Percentiles rank a stretch among this genome's conserved stretches.
These are phyloP conservation scores for Cydia amplana DNA, from an alignment of 1,140 invertebrate genomes.

Conservation along the genomic window DNA sequence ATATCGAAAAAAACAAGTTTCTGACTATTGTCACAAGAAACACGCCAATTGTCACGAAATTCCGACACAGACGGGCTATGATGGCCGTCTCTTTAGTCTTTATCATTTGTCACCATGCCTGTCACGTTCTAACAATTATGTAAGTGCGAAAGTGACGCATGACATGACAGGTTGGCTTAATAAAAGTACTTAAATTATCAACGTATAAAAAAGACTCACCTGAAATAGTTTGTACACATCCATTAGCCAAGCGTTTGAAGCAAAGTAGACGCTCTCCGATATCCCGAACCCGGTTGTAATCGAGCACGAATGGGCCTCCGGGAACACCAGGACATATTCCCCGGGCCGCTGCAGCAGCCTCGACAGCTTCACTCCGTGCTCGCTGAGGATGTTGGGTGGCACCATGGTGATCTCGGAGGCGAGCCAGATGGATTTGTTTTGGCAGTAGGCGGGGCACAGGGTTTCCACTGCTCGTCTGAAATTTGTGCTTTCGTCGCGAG, in stretches of 20 bases:
- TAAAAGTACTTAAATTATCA: too few relatives aligned
- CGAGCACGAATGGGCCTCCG: conserved; percentile 93
- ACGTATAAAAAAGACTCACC: conserved; percentile 71
- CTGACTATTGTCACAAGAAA: too few relatives aligned
- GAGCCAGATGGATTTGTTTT: conserved; percentile 92
- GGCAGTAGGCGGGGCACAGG: conserved; percentile 90
- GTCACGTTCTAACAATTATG: too few relatives aligned
- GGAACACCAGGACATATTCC: conserved; percentile 95
- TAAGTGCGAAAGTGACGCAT: too few relatives aligned
- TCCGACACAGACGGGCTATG: too few relatives aligned
- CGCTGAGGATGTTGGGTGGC: conserved; percentile 89
- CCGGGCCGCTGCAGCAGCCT: conserved; percentile 92
- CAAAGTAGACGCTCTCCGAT: conserved; percentile 96
- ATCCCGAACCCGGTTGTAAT: conserved; percentile 94
- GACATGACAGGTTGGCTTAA: too few relatives aligned
- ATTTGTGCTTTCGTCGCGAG: conserved; percentile 86
- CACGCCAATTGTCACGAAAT: too few relatives aligned
- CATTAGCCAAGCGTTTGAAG: conserved; percentile 89
- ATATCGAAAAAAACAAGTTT: too few relatives aligned
- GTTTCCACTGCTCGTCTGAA: conserved; percentile 87
- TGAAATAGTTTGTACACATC: conserved; percentile 87
- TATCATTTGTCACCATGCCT: too few relatives aligned
- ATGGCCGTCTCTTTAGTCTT: too few relatives aligned
- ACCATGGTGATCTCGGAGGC: conserved; percentile 97
- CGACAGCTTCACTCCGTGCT: conserved; percentile 88